Conservation (phyloP, 1,140 invertebrate species). For the Megalonaias nervosa region DNA sequence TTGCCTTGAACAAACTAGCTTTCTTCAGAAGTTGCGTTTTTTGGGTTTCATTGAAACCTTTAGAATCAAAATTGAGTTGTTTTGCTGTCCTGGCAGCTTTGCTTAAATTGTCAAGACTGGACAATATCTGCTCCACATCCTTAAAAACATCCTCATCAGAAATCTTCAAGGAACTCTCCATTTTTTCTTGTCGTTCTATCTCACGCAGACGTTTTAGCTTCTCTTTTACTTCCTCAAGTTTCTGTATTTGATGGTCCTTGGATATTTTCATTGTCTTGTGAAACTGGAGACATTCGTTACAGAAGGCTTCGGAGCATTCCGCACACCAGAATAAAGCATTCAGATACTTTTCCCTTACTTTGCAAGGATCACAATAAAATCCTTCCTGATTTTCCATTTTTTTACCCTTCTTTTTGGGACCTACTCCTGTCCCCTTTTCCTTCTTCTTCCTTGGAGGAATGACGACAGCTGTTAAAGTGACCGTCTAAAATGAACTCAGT, state of each 20-base stretch:
- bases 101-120: conserved; percentile 24
- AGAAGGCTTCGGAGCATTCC: conserved; percentile 28
- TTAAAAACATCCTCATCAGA: conserved; percentile 26
- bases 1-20: conserved; percentile 19
- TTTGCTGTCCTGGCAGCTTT: conserved; percentile 27
- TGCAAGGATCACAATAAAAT: conserved; percentile 30
- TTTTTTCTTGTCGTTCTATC: conserved; percentile 1
- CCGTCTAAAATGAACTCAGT: too few species aligned
- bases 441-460: too few species aligned
- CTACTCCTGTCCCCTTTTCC: too few species aligned
- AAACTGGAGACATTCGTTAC: conserved; percentile 33
- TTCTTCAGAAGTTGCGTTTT: conserved; percentile 29
- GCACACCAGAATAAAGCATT: conserved; percentile 30
- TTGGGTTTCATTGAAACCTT: conserved; percentile 26
- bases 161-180: conserved; percentile 3
- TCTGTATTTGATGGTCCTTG: conserved; percentile 17
- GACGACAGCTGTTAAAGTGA: too few species aligned
- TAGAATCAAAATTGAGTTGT: conserved; percentile 32
- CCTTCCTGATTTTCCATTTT: too few species aligned
- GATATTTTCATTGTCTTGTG: conserved; percentile 36
- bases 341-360: conserved; percentile 9
- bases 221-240: conserved; percentile 1
- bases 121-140: conserved; percentile 33
- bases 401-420: too few species aligned
- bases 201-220: background rate